Percentiles rank a stretch among this genome's conserved stretches.
Conservation (phyloP, 2,888 invertebrate species). For the Hirtodrosophila cameraria region DNA sequence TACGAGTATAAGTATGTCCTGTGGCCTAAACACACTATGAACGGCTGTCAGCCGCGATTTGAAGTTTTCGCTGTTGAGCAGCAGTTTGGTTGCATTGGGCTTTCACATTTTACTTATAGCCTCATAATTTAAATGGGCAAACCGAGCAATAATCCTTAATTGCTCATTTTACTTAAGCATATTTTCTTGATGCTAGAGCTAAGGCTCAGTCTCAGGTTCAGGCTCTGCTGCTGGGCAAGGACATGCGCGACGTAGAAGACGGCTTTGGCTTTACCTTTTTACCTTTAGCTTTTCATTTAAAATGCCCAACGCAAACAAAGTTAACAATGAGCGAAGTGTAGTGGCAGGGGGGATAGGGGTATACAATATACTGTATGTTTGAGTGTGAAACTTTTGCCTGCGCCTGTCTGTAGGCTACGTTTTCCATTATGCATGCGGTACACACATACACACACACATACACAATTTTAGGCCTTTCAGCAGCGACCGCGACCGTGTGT, state of each 20-base stretch:
- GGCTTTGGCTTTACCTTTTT: conserved; percentile 35
- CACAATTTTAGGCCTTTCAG: conserved; percentile 69
- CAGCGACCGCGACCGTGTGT: conserved; percentile 47
- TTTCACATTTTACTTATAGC: conserved; percentile 50
- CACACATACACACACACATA: conserved; percentile 14
- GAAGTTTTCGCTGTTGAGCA: conserved; percentile 11
- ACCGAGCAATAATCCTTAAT: conserved; percentile 76
- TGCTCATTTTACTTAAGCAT: conserved; percentile 76
- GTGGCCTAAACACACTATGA: neutral
- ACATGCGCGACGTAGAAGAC: neutral
- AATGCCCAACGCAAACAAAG: conserved; percentile 74
- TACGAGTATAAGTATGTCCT: neutral
- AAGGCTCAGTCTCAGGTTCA: neutral
- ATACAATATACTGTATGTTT: neutral
- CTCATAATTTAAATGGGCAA: conserved; percentile 72
- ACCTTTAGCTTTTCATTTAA: conserved; percentile 65
- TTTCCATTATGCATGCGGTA: conserved; percentile 67
- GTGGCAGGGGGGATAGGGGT: neutral
- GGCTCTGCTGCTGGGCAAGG: neutral
- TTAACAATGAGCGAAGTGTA: conserved; percentile 36
- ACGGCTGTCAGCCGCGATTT: conserved; percentile 44
- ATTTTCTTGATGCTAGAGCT: conserved; percentile 55
- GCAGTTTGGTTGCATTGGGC: conserved; percentile 12
- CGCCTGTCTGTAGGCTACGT: conserved; percentile 51
- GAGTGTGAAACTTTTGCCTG: conserved; percentile 62